Conservation (phyloP, 2,888 invertebrate species). For the Pilophorus perplexus region DNA sequence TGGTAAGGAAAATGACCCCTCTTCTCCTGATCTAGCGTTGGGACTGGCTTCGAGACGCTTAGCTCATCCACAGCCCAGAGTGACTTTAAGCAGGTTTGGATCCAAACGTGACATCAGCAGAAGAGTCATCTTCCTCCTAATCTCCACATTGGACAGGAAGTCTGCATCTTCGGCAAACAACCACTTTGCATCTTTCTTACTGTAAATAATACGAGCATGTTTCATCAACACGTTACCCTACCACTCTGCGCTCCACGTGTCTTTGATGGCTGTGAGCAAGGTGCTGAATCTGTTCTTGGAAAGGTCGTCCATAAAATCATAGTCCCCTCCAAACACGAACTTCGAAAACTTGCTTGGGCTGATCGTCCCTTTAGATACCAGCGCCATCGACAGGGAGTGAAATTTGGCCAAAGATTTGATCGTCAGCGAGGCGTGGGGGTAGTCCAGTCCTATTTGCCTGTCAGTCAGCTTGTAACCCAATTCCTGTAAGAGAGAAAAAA, state of each 20-base stretch:
- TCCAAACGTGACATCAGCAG: too few relatives aligned
- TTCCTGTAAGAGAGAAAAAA: conserved; percentile 2
- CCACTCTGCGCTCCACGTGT: conserved; percentile 40
- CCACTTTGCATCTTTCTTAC: too few relatives aligned
- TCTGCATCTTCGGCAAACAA: too few relatives aligned
- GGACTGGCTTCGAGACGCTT: too few relatives aligned
- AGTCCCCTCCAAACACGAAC: conserved; percentile 37
- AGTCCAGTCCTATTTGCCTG: conserved; percentile 33
- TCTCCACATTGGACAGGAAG: too few relatives aligned
- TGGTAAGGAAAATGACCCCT: too few relatives aligned
- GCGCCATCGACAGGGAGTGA: conserved; percentile 33
- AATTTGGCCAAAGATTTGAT: conserved; percentile 25
- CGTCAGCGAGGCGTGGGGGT: conserved; percentile 22
- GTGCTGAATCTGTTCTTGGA: conserved; percentile 27
- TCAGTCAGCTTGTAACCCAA: conserved; percentile 32
- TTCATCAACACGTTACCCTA: too few relatives aligned
- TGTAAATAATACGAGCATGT: neutral
- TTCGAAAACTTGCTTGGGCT: conserved; percentile 28
- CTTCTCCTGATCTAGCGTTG: too few relatives aligned
- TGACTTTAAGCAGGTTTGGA: too few relatives aligned
- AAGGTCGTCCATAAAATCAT: conserved; percentile 19
- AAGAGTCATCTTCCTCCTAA: too few relatives aligned
- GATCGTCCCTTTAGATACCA: conserved; percentile 4
- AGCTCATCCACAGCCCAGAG: too few relatives aligned
- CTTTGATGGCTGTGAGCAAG: conserved; percentile 20